These are phyloP conservation scores for Myiozetetes cayanensis DNA, from an alignment of 2,113 vertebrate species.

Conservation along the genomic window DNA sequence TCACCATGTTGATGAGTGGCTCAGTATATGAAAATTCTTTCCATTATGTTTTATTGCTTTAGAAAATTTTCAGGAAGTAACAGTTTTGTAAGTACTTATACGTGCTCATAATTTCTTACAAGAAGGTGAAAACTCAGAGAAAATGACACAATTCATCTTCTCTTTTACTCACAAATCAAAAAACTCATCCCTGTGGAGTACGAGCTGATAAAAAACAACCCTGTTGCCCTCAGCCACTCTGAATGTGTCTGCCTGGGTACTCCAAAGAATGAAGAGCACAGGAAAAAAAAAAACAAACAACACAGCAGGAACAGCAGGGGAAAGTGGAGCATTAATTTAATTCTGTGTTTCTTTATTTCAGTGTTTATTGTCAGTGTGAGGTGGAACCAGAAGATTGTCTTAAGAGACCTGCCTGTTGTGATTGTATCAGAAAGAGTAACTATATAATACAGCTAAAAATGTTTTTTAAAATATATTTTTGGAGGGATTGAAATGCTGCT, in stretches of 20 bases:
- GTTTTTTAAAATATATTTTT: not conserved
- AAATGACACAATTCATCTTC: not conserved
- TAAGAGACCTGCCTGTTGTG: not conserved
- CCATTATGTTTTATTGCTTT: not conserved
- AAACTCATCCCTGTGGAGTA: not conserved
- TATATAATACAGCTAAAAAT: not conserved
- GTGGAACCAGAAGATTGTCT: not conserved
- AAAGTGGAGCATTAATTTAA: not conserved
- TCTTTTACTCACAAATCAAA: not conserved
- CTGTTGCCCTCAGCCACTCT: not conserved
- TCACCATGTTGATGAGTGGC: not conserved
- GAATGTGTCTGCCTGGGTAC: not conserved
- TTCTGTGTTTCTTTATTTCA: not conserved
- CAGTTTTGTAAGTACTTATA: not conserved
- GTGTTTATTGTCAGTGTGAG: not conserved
- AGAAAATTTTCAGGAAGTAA: not conserved
- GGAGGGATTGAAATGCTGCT: not conserved
- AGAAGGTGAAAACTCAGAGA: not conserved
- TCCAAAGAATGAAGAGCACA: not conserved
- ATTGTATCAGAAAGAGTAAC: not conserved
- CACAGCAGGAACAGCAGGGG: not conserved
- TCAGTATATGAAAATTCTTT: not conserved
- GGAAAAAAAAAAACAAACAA: not conserved
- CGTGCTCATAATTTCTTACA: not conserved
- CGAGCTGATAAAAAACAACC: not conserved